Base-by-base conservation (phyloP, 2,113 vertebrate genomes). In the Heterocephalus glaber region DNA sequence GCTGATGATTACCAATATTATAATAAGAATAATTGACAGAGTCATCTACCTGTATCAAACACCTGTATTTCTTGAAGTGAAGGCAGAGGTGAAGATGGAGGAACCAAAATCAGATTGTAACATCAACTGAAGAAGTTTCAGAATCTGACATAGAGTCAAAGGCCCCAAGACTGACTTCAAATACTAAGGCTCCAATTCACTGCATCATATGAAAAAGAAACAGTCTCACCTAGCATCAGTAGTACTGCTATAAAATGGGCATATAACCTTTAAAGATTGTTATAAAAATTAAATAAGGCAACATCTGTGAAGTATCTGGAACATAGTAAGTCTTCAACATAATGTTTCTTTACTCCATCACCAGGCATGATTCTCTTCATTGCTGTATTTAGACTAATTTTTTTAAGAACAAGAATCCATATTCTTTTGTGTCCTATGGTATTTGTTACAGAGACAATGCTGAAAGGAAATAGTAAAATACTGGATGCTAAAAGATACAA, bases 381-480 rank as follows among this genome's bases (percentile, higher is more conserved):
- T 89, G 63, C 49, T 74, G 5, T 20, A 65, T 30, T 33, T 47
- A 89, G 19, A 49, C 26, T 56, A 85, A 33, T 56, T 92, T 92
- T 81, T 92, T 65, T 70, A 63, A 94, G 5, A 88, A 7, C 30
- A 80, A 12, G 80, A 84, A 56, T 3, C 24, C 6, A 86, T 16
- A 52, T 54, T 7, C 38, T 89, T 86, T 92, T 81, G 41, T 76
- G n/a, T 44, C 2, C 35, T 87, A 60, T 77, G 44, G 17, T 89
- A 16, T 61, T 83, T 86, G 28, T 79, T 90, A 81, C n/a, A 85
- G 61, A 65, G 28, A 20, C 9, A 95, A 54, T 47, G 76, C 63
- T 86, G 76, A 63, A 84, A 84, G 61, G 52, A 95, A 89, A 58
- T 54, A 77, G 60, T 24, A 52, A 35, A 92, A 85, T 85, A 61